Conservation (phyloP, 2,113 vertebrate genomes). For the Columba janthina region DNA sequence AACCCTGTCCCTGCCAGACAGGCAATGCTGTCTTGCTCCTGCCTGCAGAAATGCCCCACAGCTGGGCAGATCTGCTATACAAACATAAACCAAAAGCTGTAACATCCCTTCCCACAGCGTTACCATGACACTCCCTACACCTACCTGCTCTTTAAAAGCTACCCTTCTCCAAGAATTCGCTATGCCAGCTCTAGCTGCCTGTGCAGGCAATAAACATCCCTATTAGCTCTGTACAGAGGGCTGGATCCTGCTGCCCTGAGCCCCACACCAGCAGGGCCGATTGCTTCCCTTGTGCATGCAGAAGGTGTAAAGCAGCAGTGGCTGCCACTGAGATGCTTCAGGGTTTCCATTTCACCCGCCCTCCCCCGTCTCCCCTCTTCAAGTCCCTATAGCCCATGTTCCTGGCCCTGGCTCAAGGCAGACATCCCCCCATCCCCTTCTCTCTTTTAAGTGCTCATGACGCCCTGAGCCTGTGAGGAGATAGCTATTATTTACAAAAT, state of each 20-base stretch:
- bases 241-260: accelerated
- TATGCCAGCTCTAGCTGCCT: not conserved
- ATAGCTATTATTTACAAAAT: slow-evolving; percentile 62
- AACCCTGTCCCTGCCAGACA: not conserved
- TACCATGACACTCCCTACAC: slow-evolving; percentile 36
- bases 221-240: not conserved
- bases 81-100: slow-evolving; percentile 5
- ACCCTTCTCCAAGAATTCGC: not conserved
- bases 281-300: no score
- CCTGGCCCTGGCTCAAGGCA: not conserved
- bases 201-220: not conserved
- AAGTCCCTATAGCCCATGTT: not conserved
- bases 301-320: not conserved
- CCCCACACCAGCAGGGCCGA: not conserved
- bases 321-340: not conserved
- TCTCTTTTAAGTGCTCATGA: not conserved
- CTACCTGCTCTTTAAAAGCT: not conserved
- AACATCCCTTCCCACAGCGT: slow-evolving; percentile 10
- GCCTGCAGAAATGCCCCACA: not conserved
- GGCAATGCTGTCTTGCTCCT: not conserved
- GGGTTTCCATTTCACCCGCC: not conserved
- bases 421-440: not conserved
- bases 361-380: not conserved
- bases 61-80: slow-evolving; percentile 30
- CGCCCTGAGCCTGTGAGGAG: not conserved